Evolutionary conservation across 64 coral and sea anemone species (phyloP).

Genomic region (Anthopleura sola): DNA sequence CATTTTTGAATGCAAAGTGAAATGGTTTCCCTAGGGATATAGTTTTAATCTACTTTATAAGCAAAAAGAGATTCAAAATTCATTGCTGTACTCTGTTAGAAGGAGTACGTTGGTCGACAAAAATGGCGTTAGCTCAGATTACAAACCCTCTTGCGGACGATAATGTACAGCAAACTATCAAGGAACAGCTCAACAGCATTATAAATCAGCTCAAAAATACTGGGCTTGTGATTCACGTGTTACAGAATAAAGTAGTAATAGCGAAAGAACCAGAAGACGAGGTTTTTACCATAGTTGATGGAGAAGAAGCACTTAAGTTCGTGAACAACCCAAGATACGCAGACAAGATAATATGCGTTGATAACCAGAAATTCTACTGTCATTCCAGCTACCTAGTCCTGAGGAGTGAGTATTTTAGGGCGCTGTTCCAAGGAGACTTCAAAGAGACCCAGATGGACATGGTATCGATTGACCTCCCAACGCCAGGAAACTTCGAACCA

Average conservation of each 20-base stretch:
- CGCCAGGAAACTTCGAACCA: conserved; percentile 69
- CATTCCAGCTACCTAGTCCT: conserved; percentile 83
- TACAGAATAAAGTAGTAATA: conserved; percentile 83
- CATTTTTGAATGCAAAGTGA: neutral
- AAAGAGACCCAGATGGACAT: conserved; percentile 79
- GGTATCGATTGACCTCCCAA: conserved; percentile 77
- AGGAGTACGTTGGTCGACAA: neutral
- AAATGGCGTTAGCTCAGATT: neutral
- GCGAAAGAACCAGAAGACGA: conserved; percentile 37
- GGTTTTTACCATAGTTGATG: conserved; percentile 63
- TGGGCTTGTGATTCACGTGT: conserved; percentile 83
- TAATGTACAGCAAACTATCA: conserved; percentile 33
- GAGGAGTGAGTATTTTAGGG: conserved; percentile 85
- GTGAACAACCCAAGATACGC: conserved; percentile 86
- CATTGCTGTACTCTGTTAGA: neutral
- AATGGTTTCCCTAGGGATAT: neutral
- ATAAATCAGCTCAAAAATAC: conserved; percentile 62
- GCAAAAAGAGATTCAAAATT: neutral
- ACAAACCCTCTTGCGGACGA: neutral
- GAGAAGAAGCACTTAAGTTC: conserved; percentile 81
- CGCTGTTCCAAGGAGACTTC: conserved; percentile 64
- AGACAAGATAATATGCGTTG: conserved; percentile 79
- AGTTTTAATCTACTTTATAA: neutral
- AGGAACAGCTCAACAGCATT: conserved; percentile 58
- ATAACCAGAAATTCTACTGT: conserved; percentile 77